Base-by-base conservation (phyloP, 2,888 invertebrate genomes). In the Eurytoma californica region DNA sequence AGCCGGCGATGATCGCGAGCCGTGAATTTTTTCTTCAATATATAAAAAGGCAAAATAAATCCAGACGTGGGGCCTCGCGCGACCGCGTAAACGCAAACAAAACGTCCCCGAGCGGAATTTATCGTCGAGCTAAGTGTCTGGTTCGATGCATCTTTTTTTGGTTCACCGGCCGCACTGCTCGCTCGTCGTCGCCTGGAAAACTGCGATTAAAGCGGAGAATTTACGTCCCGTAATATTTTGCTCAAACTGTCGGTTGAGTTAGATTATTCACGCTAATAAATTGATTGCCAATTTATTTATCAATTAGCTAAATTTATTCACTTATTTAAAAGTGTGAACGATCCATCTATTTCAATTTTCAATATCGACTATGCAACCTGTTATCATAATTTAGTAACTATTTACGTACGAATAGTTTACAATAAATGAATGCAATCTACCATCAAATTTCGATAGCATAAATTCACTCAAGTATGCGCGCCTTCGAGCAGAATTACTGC, bases 111-210 rank as follows among this genome's bases (percentile, higher is more conserved):
- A 20, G 61, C 57, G 70, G 55, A 77, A 77, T 77, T 77, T 77
- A 77, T 77, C 53, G 77, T 53, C 69, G 65, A 51, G 70, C 77
- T 77, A 77, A 77, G 70, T 77, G 77, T 65, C 77, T 65, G 49
- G 57, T 70, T 77, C 70, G 65, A 77, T 49, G 65, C 47, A 28
- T 63, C 70, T 77, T 69, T 70, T 77, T 77, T 49, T 28, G 18
- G 16, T 16, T 18, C 9, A 3, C 18, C 51, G 51, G 24, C 20
- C 9, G 24, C 24, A 24, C 24, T 24, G 24, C 24, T 24, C 24
- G 47, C 39, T 39, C 51, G 20, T 63, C 39, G 73, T 24, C 14
- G 28, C 60, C 18, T 68, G 74, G 30, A 75, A 75, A 75, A 58
- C 20, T n/a, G 49, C 57, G 58, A 66, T 74, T 58, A 74, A 74